phyloP scores from a whole-genome alignment of 1,140 invertebrate genomes.

The Pseudomyrmex gracilis region DNA sequence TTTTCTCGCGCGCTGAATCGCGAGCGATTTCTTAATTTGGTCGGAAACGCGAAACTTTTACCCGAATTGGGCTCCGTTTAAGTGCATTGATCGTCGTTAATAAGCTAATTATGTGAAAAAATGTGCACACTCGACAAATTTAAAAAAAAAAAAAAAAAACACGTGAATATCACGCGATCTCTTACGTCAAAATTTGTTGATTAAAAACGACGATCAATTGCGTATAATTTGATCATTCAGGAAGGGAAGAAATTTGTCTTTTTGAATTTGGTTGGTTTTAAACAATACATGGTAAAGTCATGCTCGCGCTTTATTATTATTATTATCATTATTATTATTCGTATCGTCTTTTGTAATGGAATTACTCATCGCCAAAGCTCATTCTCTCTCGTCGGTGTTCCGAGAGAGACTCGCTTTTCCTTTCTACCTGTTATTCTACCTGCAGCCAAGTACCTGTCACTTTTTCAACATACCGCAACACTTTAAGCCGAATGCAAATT shows the following conservation, averaged over 20 bases:
- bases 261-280: not conserved
- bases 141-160: too few relatives aligned
- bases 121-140: not conserved
- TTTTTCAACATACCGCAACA: conserved; percentile 30
- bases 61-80: conserved; percentile 61
- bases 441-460: not conserved
- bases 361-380: conserved; percentile 31
- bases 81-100: not conserved
- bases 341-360: conserved; percentile 1
- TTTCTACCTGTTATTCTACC: conserved; percentile 24
- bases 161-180: too few relatives aligned
- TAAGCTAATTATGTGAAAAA: conserved; percentile 6
- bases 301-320: not conserved
- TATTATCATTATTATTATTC: not conserved
- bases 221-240: not conserved
- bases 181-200: not conserved
- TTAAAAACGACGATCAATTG: not conserved
- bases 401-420: conserved; percentile 6
- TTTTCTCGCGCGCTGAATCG: conserved; percentile 35
- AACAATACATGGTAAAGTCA: not conserved
- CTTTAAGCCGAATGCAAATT: conserved; percentile 40
- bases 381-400: not conserved
- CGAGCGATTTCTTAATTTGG: conserved; percentile 71
- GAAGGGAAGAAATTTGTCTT: not conserved
- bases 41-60: conserved; percentile 68